A percentile compares a stretch with the other conserved stretches of the same genome.
phyloP scores from a whole-genome alignment of 2,113 vertebrate species.

The Rana temporaria region DNA sequence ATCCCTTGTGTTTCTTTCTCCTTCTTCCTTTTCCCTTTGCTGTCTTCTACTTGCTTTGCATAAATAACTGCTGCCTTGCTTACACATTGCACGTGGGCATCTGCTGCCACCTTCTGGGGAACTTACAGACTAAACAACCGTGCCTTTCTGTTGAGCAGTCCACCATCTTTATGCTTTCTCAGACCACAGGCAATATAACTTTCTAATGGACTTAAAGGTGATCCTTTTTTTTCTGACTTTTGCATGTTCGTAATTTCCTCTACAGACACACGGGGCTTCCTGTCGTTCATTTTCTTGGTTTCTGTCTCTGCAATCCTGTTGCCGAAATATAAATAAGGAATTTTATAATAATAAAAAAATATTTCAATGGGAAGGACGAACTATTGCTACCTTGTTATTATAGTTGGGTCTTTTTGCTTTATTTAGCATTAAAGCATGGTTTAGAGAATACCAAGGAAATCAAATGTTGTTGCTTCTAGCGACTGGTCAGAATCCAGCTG shows the following conservation, averaged over 20 bases:
- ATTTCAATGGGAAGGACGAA: too few relatives aligned
- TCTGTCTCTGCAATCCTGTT: background rate
- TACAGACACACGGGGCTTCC: background rate
- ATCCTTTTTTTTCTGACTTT: slow-evolving; percentile 81
- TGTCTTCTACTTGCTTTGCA: slow-evolving; percentile 68
- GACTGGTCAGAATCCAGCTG: too few relatives aligned
- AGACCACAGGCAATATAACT: slow-evolving; percentile 98
- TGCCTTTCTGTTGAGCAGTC: slow-evolving; percentile 96
- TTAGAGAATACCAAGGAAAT: too few relatives aligned
- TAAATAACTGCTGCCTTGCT: slow-evolving; percentile 76
- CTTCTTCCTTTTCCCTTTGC: slow-evolving; percentile 63
- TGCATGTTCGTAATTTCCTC: slow-evolving; percentile 63
- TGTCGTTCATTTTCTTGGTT: slow-evolving; percentile 16
- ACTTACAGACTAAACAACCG: slow-evolving; percentile 86
- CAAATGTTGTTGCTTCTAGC: too few relatives aligned
- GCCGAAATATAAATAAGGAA: background rate
- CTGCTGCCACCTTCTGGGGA: slow-evolving; percentile 75
- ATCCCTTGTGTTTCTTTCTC: slow-evolving; percentile 76
- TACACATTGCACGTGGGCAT: slow-evolving; percentile 68
- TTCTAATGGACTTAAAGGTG: slow-evolving; percentile 95
- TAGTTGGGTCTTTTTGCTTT: too few relatives aligned
- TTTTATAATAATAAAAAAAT: too few relatives aligned
- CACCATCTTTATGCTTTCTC: slow-evolving; percentile 99
- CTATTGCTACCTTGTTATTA: too few relatives aligned
- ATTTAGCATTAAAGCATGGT: too few relatives aligned